Conservation (phyloP, 1,140 invertebrate genomes). For the Diploscapter pachys region DNA sequence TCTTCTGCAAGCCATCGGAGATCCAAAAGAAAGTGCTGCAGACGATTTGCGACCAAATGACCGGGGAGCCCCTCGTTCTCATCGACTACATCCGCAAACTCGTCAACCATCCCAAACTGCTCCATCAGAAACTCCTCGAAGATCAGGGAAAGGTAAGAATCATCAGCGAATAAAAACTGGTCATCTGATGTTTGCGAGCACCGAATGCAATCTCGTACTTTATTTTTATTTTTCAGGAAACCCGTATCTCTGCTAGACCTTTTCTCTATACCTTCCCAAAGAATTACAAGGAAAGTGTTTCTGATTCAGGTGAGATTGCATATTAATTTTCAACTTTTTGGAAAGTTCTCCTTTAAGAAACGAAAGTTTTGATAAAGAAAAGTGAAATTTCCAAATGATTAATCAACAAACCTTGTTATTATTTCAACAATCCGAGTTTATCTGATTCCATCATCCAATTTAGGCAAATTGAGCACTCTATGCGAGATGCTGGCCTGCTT, state of each 20-base stretch:
- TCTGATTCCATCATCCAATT: background rate
- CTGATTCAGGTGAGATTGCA: constrained; percentile 11
- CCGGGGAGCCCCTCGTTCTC: constrained; percentile 19
- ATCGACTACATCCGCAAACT: constrained; percentile 30
- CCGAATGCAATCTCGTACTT: no score
- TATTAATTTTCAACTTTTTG: background rate
- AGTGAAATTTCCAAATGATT: no score
- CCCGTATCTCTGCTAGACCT: background rate
- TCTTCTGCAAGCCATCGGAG: constrained; percentile 18
- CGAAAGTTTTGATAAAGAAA: no score
- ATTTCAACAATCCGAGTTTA: background rate
- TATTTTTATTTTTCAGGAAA: background rate
- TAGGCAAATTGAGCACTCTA: constrained; percentile 18
- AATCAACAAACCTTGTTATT: no score
- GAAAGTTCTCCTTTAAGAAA: background rate
- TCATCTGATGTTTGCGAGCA: no score
- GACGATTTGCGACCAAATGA: constrained; percentile 26
- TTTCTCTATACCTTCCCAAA: constrained; percentile 14
- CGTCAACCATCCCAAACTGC: constrained; percentile 26
- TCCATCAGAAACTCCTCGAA: constrained; percentile 15
- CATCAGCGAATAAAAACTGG: background rate
- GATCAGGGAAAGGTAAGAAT: background rate
- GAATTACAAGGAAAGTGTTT: background rate
- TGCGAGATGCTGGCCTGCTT: constrained; percentile 29
- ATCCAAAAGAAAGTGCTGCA: constrained; percentile 18